Percentiles rank a stretch among this genome's conserved stretches.
Conservation (phyloP, 2,888 invertebrate species). For the Drosophila trichaetosa region DNA sequence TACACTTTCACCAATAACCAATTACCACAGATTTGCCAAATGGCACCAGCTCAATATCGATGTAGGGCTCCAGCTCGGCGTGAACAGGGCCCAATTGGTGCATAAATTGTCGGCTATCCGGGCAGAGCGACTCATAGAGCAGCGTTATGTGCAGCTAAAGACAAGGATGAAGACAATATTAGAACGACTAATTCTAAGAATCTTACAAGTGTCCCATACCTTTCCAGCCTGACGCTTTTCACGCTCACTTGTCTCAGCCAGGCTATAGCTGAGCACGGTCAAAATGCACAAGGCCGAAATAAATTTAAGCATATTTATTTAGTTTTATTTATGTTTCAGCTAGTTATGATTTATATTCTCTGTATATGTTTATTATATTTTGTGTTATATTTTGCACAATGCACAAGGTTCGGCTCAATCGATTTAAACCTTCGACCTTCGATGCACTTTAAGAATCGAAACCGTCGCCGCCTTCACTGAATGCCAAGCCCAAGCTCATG, state of each 20-base stretch:
- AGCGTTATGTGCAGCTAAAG: conserved; percentile 86
- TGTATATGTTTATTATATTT: not conserved
- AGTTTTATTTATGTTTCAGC: not conserved
- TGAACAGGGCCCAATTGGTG: conserved; percentile 86
- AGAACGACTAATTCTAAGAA: not conserved
- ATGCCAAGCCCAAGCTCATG: conserved; percentile 51
- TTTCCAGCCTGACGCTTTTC: conserved; percentile 50
- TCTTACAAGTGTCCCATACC: conserved; percentile 24
- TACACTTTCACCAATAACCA: conserved; percentile 64
- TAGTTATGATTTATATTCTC: not conserved
- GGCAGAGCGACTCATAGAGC: conserved; percentile 88
- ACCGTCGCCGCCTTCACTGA: conserved; percentile 21
- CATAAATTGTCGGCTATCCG: conserved; percentile 87
- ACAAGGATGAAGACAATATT: not conserved
- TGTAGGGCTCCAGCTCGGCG: conserved; percentile 85
- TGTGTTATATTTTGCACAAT: not conserved
- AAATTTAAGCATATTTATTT: conserved; percentile 44
- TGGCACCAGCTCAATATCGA: conserved; percentile 87
- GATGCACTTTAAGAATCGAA: conserved; percentile 38
- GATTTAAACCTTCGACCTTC: conserved; percentile 62
- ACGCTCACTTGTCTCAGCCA: conserved; percentile 35
- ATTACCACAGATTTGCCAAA: conserved; percentile 88
- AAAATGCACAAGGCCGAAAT: conserved; percentile 21
- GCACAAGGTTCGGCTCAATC: conserved; percentile 44
- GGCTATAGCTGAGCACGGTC: conserved; percentile 37